Base-by-base conservation (phyloP, 2,888 invertebrate species). In the Leucophenga montana region DNA sequence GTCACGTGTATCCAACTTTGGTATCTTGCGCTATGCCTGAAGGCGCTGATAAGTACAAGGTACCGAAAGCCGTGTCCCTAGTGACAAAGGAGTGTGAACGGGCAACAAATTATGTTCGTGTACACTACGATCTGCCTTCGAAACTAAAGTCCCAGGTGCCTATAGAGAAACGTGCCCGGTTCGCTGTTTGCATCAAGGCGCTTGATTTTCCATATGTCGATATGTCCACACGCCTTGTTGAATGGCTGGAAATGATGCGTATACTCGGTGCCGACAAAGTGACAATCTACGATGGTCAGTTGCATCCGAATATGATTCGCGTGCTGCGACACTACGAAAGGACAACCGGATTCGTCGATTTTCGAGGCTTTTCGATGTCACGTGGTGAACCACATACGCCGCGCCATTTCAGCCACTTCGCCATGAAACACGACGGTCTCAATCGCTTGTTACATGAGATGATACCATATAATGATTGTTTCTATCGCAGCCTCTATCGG, bases 381-480 rank as follows among this genome's bases (percentile, higher is more conserved):
- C 95, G 95, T 27, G 94, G 95, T 0, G 94, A 95, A 86, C 96
- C 97, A 0, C 95, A 96, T 85, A 91, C 46, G 46, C 2, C 94
- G 66, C 94, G 95, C 0, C 93, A 93, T 1, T 93, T 95, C 81
- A 95, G 95, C 84, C 95, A 95, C 86, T 91, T 95, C 90, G 95
- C 95, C 85, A 91, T 97, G 64, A 93, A 94, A 73, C 94, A 94
- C 85, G 95, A 95, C 86, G 92, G 94, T 18, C 95, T 95, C 82
- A 94, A 96, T 88, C 97, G 97, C 88, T 91, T 97, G 14, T 94
- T 96, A 85, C 96, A 96, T 90, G 97, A 97, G 88, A 90, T 97
- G 74, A 95, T 97, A 80, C 96, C 97, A 14, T 97, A 97, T 90
- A 97, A 97, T 88, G 97, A 97, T 88, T 97, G 97, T 86, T 91